Base-by-base conservation (phyloP, 1,140 invertebrate species). In the Pristionchus pacificus region DNA sequence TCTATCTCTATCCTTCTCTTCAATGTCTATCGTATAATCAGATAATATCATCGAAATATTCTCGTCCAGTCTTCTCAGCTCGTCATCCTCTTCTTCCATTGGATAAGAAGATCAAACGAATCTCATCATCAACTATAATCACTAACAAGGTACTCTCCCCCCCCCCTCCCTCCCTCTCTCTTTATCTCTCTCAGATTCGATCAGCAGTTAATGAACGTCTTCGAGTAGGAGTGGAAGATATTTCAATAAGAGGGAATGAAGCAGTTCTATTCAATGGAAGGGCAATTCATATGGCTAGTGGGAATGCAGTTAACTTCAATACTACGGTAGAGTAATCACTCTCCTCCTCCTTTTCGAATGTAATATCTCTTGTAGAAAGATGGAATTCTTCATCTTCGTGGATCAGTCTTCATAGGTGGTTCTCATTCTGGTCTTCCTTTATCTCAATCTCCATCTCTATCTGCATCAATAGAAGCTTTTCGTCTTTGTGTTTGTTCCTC, bases 111-210 rank as follows among this genome's bases (percentile, higher is more conserved):
- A 66, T 66, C 30, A 66, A 71, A 29, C 71, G 31, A 6, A 29
- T 71, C n/a, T 33, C 70, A 19, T 55, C 66, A 57, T 49, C 70
- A 24, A 71, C 70, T 65, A 71, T 70, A 30, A 71, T 71, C 30
- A 66, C 55, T 6, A 71, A 57, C 32, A 71, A 71, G 64, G 64
- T 71, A 2, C 27, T 30, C 38, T 71, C 33, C n/a, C 6, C 13
- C 13, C n/a, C 6, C 13, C 24, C 25, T 28, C 19, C 19, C 19
- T n/a, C 49, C 14, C 19, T n/a, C n/a, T n/a, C n/a, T n/a, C n/a
- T n/a, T 49, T 24, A 38, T 66, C n/a, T 49, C 62, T 32, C 59
- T 57, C 32, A 66, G 65, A 66, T 66, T 28, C 66, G 70, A 71
- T 24, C 31, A 28, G 32, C 64, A 49, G 70, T 60, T n/a, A 25